Evolutionary conservation across 2,888 invertebrate genomes (phyloP).

Genomic region (Dryomyza anilis): DNA sequence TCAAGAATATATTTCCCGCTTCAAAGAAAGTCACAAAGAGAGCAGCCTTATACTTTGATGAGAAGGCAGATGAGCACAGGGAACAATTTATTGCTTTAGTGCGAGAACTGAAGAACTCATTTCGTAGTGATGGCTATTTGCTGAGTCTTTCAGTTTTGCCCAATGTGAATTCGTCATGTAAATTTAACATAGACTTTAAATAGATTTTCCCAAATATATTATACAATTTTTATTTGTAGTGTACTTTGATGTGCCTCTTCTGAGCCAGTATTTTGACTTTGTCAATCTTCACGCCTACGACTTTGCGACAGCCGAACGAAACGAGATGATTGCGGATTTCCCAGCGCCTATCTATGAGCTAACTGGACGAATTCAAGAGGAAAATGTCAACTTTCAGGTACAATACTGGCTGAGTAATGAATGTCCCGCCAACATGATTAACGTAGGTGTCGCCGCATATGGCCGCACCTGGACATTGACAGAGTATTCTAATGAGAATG

Average conservation of each 20-base stretch:
- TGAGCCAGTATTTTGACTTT: slow-evolving; percentile 78
- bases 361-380: slow-evolving; percentile 72
- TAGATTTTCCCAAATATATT: too few relatives aligned
- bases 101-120: slow-evolving; percentile 74
- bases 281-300: slow-evolving; percentile 81
- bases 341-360: slow-evolving; percentile 75
- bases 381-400: slow-evolving; percentile 72
- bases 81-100: slow-evolving; percentile 79
- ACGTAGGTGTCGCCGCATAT: slow-evolving; percentile 73
- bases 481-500: slow-evolving; percentile 75
- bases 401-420: slow-evolving; percentile 67
- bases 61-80: slow-evolving; percentile 79
- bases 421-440: slow-evolving; percentile 71
- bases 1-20: slow-evolving; percentile 76
- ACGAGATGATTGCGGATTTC: slow-evolving; percentile 80
- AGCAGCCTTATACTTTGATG: too few relatives aligned
- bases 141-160: slow-evolving; percentile 74
- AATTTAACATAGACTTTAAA: slow-evolving; percentile 50
- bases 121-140: slow-evolving; percentile 72
- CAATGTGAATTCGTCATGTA: slow-evolving; percentile 77
- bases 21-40: slow-evolving; percentile 72
- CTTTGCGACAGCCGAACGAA: slow-evolving; percentile 75
- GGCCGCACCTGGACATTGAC: slow-evolving; percentile 81
- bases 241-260: slow-evolving; percentile 77
- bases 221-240: slow-evolving; percentile 62